phyloP scores from a whole-genome alignment of 2,113 vertebrate species.

The Tenebrosternarchus preto region DNA sequence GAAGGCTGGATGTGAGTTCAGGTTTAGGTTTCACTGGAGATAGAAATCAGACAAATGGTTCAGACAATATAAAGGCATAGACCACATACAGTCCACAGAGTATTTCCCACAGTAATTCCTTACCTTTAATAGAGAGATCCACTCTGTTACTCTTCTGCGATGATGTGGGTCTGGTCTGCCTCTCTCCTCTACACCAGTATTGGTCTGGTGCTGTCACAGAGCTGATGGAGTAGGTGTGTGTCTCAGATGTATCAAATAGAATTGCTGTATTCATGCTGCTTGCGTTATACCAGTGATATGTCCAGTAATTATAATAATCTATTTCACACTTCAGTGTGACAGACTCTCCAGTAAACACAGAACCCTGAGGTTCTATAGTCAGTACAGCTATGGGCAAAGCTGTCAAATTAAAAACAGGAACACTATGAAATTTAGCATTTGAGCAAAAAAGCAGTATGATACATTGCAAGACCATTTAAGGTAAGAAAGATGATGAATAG shows the following conservation, averaged over 20 bases:
- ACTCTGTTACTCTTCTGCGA: neutral
- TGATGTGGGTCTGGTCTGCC: neutral
- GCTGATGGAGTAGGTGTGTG: constrained; percentile 27
- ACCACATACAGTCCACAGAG: too few species aligned
- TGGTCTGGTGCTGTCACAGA: neutral
- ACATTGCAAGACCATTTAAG: too few species aligned
- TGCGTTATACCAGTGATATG: constrained; percentile 12
- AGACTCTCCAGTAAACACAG: constrained; percentile 26
- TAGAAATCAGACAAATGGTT: neutral
- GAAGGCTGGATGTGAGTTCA: constrained; percentile 12
- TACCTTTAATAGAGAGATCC: too few species aligned
- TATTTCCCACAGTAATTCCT: too few species aligned
- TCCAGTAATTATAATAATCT: neutral
- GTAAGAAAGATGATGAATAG: too few species aligned
- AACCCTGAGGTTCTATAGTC: neutral
- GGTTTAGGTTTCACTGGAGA: neutral
- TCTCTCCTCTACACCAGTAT: constrained; percentile 12
- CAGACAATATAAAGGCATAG: too few species aligned
- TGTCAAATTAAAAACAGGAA: neutral
- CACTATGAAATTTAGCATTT: too few species aligned
- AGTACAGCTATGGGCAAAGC: neutral
- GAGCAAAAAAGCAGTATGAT: too few species aligned
- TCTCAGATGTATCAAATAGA: neutral
- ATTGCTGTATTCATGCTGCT: neutral
- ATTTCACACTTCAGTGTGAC: constrained; percentile 31